Conservation (phyloP, 2,888 invertebrate genomes). For the Thera britannica region DNA sequence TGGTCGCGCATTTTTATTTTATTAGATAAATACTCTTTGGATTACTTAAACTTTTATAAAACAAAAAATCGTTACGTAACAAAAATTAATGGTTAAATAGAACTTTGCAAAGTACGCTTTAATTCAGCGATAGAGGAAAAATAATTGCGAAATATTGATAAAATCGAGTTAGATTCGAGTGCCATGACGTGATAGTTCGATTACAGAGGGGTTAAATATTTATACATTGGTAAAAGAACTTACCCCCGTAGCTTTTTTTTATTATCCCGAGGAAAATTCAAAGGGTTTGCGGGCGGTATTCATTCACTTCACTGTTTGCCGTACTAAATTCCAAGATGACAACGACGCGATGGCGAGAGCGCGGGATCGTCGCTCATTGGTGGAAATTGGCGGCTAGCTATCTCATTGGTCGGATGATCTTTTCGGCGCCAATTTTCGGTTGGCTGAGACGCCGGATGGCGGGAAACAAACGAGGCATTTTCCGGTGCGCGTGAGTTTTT, state of each 20-base stretch:
- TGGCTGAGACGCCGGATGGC: slow-evolving; percentile 81
- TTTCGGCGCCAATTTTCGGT: slow-evolving; percentile 84
- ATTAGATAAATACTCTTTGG: background rate
- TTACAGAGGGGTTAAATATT: slow-evolving; percentile 36
- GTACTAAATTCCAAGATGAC: slow-evolving; percentile 84
- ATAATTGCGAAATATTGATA: slow-evolving; percentile 57
- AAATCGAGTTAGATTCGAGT: slow-evolving; percentile 37
- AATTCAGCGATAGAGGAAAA: slow-evolving; percentile 51
- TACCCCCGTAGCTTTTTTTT: slow-evolving; percentile 66
- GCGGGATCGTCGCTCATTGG: slow-evolving; percentile 79
- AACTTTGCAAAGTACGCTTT: slow-evolving; percentile 34
- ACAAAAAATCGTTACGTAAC: slow-evolving; percentile 27
- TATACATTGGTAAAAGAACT: slow-evolving; percentile 48
- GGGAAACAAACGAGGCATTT: slow-evolving; percentile 77
- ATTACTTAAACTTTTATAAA: background rate
- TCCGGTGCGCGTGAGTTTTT: slow-evolving; percentile 76
- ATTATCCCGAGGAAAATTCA: slow-evolving; percentile 74
- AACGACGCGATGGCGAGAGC: slow-evolving; percentile 83
- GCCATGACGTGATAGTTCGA: slow-evolving; percentile 45
- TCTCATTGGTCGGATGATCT: slow-evolving; percentile 68
- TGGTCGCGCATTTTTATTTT: slow-evolving; percentile 36
- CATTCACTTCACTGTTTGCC: slow-evolving; percentile 79
- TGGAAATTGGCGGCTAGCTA: slow-evolving; percentile 78
- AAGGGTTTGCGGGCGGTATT: slow-evolving; percentile 81
- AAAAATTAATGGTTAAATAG: slow-evolving; percentile 17